Conservation (phyloP, 2,888 invertebrate genomes). For the Lasiommata megera region DNA sequence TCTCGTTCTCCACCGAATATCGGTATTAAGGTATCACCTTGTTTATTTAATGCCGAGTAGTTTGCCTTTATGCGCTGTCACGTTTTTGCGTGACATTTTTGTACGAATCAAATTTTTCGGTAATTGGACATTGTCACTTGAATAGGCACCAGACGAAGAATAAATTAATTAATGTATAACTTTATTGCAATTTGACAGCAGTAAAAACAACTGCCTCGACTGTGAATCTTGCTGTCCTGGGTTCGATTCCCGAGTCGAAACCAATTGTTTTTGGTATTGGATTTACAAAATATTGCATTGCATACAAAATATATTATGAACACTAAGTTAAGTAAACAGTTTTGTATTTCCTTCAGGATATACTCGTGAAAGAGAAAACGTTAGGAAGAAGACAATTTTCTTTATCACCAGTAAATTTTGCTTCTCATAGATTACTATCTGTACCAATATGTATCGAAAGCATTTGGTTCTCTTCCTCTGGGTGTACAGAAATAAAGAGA, state of each 20-base stretch:
- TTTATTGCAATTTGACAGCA: neutral
- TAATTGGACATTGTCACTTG: neutral
- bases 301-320: no score
- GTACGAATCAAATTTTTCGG: neutral
- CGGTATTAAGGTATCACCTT: neutral
- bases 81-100: neutral
- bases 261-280: no score
- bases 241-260: no score
- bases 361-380: neutral
- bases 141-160: neutral
- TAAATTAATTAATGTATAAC: neutral
- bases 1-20: neutral
- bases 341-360: neutral
- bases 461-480: neutral
- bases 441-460: neutral
- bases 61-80: constrained; percentile 1
- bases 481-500: neutral
- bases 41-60: neutral
- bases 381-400: neutral
- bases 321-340: no score
- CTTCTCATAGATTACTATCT: constrained; percentile 1
- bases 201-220: no score
- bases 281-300: no score
- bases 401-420: neutral
- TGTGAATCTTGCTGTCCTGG: no score